Conservation (phyloP, 2,113 vertebrate species). For the Aphelocoma coerulescens region DNA sequence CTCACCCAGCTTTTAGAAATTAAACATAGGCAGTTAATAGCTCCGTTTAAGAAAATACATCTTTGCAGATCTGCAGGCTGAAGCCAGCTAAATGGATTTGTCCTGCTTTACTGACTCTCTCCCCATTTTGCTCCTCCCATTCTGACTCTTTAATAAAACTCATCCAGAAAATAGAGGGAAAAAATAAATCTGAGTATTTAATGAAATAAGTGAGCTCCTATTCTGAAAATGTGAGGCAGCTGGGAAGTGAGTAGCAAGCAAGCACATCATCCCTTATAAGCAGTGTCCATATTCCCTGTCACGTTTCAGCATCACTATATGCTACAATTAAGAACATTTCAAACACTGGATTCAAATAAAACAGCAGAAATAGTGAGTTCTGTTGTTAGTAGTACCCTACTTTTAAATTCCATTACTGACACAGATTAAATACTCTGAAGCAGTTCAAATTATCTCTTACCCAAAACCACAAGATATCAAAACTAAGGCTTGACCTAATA, state of each 20-base stretch:
- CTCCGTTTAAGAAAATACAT: background rate
- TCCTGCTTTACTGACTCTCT: slow-evolving; percentile 2
- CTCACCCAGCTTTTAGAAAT: background rate
- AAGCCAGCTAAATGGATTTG: background rate
- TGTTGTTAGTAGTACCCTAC: background rate
- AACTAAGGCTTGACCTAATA: slow-evolving; percentile 13
- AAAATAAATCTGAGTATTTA: background rate
- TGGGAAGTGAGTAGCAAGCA: background rate
- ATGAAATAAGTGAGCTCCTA: background rate
- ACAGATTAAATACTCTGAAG: background rate
- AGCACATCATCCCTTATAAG: background rate
- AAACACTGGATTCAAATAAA: background rate
- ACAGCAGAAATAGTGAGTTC: background rate
- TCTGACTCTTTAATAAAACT: background rate
- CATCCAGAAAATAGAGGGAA: background rate
- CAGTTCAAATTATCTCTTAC: background rate
- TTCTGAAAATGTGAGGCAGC: background rate
- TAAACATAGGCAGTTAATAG: background rate
- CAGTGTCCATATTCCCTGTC: background rate
- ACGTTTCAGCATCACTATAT: background rate
- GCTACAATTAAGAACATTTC: background rate
- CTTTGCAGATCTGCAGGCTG: background rate
- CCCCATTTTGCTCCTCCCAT: background rate
- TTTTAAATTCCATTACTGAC: background rate
- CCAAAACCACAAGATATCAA: slow-evolving; percentile 12